phyloP scores from a whole-genome alignment of 2,113 vertebrate species.

The Tragulus kanchil region DNA sequence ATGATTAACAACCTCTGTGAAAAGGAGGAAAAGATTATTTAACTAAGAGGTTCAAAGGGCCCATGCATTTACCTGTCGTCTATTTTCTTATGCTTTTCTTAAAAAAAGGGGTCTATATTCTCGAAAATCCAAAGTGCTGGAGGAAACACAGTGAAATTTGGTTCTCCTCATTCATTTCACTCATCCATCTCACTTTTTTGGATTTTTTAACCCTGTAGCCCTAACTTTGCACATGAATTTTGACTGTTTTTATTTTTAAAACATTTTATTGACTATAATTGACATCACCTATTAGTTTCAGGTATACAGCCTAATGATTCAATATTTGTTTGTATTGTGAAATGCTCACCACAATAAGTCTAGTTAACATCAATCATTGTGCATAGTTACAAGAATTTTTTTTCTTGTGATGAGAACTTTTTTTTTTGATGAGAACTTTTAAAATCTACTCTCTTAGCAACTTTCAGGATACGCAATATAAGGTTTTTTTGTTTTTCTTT shows the following conservation, averaged over 20 bases:
- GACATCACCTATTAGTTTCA: neutral
- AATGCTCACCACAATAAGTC: neutral
- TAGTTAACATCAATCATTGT: neutral
- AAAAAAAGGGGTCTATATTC: neutral
- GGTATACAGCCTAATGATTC: neutral
- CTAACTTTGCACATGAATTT: neutral
- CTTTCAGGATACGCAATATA: too few relatives aligned
- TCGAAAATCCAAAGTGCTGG: neutral
- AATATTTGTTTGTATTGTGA: neutral
- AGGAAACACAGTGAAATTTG: neutral
- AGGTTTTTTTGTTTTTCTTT: too few relatives aligned
- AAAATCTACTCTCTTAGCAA: neutral
- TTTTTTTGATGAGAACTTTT: neutral
- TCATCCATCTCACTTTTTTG: neutral
- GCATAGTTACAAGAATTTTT: neutral
- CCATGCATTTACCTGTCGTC: neutral
- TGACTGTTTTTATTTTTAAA: neutral
- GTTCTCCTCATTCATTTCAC: neutral
- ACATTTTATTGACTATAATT: neutral
- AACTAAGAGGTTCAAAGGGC: neutral
- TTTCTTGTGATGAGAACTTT: neutral
- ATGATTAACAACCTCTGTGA: neutral
- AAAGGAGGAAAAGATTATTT: constrained; percentile 36
- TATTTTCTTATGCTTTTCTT: neutral
- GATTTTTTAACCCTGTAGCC: neutral